Evolutionary conservation across 1,140 invertebrate species (phyloP), one percentile per base, ranked within the genome.

Genomic region (Mamestra configurata): DNA sequence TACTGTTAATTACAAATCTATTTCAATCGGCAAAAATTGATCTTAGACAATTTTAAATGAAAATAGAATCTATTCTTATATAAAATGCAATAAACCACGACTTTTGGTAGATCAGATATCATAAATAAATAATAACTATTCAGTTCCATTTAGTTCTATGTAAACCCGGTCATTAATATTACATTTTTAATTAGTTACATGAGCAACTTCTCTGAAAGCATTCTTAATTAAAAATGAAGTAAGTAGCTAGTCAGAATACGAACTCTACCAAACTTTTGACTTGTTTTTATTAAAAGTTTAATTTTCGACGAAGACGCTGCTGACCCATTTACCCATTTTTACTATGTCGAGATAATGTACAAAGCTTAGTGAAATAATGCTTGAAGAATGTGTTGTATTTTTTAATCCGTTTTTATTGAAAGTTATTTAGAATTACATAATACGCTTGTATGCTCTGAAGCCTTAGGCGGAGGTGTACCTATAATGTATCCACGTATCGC

Each of bases 251-350:
- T 1, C 31, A 18, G 31, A 61, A 31, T 35, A 61, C 27, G 53
- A 57, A 57, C 22, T 27, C 24, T 61, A 35, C 18, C 6, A 61
- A 61, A 61, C 27, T 61, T 37, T 61, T 61, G 31, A 35, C 59
- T 61, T 61, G 24, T 61, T 61, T 37, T 61, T 61, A 61, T 61
- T 31, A 61, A 61, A 61, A 61, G 59, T 37, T 61, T 61, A 61
- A 61, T 61, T 37, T 61, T 61, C 27, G 4, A 61, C 31, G 31
- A 18, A 35, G 24, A 35, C 27, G 4, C 11, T 31, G 57, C 27
- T 18, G 59, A 61, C 27, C 24, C 15, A 18, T 13, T 61, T 61
- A n/a, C n/a, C n/a, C n/a, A n/a, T n/a, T n/a, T 53, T 55, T 22
- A 55, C 22, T 55, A 55, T 22, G 51, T 55, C 22, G 5, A 10